Evolutionary conservation across 1,140 invertebrate genomes (phyloP), one percentile per base, ranked within the genome.

Genomic region (Latrodectus geometricus): DNA sequence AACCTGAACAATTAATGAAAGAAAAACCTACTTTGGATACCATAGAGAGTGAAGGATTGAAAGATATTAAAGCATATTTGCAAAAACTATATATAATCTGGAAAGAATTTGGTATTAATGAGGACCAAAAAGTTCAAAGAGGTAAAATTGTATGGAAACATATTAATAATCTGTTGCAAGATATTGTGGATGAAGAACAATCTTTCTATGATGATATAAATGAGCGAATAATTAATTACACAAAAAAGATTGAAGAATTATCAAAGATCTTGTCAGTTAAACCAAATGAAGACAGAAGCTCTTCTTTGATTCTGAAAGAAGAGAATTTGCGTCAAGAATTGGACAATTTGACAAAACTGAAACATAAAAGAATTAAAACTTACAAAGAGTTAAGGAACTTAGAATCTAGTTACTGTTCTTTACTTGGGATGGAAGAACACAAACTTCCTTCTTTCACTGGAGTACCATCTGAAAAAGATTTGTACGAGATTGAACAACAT

Each of bases 401-500:
- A 20, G 86, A 87, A 65, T 20, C 66, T 9, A 81, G 70, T 9
- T 65, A 65, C 54, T 87, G 86, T 21, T 48, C 8, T 21, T 54
- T 77, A 35, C 75, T 87, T 20, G 52, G 48, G 4, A 56, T 81
- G 61, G n/a, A 21, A 21, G 23, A 73, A 35, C 65, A 75, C 8
- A 17, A 69, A 21, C 49, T 81, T 69, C 11, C 73, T 15, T 69
- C 78, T 76, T 50, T 56, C 11, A 65, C 73, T 69, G 79, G 48
- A 48, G 73, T 87, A 17, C 86, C 86, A 7, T 69, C 70, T 7
- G 79, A 87, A 70, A 48, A 65, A 35, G 73, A 87, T 68, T 17
- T 87, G 4, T 12, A 54, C n/a, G 86, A 87, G 9, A 17, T 87
- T 5, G 61, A 87, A 17, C 78, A 87, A 35, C 72, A 87, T 77